Conservation (phyloP, 92 coral and sea anemone genomes). For the Nematostella vectensis region DNA sequence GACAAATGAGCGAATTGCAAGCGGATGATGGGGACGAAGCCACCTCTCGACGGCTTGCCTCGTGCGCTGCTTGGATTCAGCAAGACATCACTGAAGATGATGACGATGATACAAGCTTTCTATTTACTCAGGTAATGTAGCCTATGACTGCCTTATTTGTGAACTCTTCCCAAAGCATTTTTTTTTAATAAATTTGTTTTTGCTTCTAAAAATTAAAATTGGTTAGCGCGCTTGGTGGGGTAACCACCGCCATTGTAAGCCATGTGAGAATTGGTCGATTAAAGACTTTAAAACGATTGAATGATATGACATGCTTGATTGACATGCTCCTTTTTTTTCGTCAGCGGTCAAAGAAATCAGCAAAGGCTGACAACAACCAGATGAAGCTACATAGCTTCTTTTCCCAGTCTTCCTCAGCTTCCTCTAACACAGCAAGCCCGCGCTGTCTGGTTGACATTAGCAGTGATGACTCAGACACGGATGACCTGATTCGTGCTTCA, state of each 20-base stretch:
- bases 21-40: conserved; percentile 79
- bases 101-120: conserved; percentile 36
- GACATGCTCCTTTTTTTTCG: too few species aligned
- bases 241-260: too few species aligned
- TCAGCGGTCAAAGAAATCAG: too few species aligned
- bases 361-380: background rate
- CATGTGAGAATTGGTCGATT: too few species aligned
- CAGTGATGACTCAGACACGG: background rate
- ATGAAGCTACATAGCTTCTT: conserved; percentile 1
- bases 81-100: conserved; percentile 69
- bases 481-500: too few species aligned
- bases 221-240: too few species aligned
- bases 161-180: too few species aligned
- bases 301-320: too few species aligned
- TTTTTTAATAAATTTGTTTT: too few species aligned
- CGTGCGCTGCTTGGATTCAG: conserved; percentile 85
- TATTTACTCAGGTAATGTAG: conserved; percentile 61
- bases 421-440: background rate
- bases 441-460: background rate
- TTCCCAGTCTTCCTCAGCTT: background rate
- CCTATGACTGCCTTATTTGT: conserved; percentile 24
- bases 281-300: too few species aligned
- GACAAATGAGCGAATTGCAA: conserved; percentile 54
- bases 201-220: too few species aligned
- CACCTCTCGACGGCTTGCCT: conserved; percentile 52